These are phyloP conservation scores for Mimachlamys varia DNA, from an alignment of 2,888 invertebrate species.

Conservation along the genomic window DNA sequence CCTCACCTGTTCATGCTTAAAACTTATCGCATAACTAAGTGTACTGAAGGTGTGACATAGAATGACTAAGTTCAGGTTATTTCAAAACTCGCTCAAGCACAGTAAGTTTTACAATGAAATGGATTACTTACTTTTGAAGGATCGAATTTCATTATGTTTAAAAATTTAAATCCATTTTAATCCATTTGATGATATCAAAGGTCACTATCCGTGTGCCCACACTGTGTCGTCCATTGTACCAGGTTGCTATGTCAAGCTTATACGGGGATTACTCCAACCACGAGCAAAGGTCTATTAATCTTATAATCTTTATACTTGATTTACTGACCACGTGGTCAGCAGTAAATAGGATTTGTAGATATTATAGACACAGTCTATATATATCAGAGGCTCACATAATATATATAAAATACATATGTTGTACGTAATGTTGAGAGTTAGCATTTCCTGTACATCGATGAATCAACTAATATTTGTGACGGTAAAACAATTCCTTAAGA, in stretches of 20 bases:
- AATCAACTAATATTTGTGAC: too few species aligned
- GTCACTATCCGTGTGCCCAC: background rate
- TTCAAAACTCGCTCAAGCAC: background rate
- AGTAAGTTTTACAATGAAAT: background rate
- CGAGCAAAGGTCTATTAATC: background rate
- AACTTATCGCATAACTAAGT: background rate
- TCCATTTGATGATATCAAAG: background rate
- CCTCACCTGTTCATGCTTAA: background rate
- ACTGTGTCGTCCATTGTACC: background rate
- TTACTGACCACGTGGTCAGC: background rate
- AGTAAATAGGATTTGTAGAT: background rate
- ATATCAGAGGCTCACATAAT: too few species aligned
- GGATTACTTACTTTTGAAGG: background rate
- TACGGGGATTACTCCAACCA: background rate
- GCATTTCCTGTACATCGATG: too few species aligned
- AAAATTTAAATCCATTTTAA: background rate
- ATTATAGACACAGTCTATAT: background rate
- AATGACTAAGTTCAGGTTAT: background rate
- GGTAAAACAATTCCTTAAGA: too few species aligned
- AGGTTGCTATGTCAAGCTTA: background rate
- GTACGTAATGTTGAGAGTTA: too few species aligned
- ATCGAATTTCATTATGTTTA: slow-evolving; percentile 3
- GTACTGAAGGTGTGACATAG: background rate
- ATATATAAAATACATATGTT: too few species aligned
- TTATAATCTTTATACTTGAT: background rate